Percentiles rank a stretch among this genome's conserved stretches.
These are phyloP conservation scores for Pantelozetes paolii DNA, from an alignment of 2,888 invertebrate species.

Conservation along the genomic window DNA sequence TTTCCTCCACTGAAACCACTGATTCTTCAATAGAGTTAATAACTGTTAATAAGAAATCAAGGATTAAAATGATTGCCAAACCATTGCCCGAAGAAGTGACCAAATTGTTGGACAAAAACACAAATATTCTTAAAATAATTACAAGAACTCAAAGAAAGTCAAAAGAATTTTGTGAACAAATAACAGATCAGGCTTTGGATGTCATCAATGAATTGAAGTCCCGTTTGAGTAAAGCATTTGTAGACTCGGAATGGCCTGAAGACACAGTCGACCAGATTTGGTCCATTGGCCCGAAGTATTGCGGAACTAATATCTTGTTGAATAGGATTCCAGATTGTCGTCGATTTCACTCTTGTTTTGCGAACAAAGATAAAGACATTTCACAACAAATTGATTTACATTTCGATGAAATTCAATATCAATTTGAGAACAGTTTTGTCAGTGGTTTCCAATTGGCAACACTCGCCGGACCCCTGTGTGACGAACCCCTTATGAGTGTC, in stretches of 20 bases:
- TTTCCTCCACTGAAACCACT: neutral
- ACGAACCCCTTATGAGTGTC: conserved; percentile 94
- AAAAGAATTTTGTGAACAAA: conserved; percentile 39
- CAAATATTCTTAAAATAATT: conserved; percentile 66
- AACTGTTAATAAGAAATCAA: conserved; percentile 68
- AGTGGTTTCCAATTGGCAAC: conserved; percentile 83
- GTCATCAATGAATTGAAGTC: conserved; percentile 54
- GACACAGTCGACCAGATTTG: conserved; percentile 65
- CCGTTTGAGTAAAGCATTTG: conserved; percentile 62
- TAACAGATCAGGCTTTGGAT: conserved; percentile 48
- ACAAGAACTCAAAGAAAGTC: conserved; percentile 53
- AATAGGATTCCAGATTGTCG: conserved; percentile 69
- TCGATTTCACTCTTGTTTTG: conserved; percentile 50
- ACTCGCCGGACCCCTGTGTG: conserved; percentile 86
- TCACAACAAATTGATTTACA: neutral
- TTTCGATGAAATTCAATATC: conserved; percentile 25
- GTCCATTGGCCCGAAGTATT: conserved; percentile 84
- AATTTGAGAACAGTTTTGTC: conserved; percentile 65
- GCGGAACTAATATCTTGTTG: conserved; percentile 81
- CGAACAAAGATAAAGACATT: neutral
- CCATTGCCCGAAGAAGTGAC: conserved; percentile 71
- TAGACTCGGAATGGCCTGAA: conserved; percentile 54
- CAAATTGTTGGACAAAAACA: conserved; percentile 65
- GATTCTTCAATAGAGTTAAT: conserved; percentile 53
- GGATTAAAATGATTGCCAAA: conserved; percentile 68